Conservation (phyloP, 1,140 invertebrate genomes). For the Drosophila athabasca region DNA sequence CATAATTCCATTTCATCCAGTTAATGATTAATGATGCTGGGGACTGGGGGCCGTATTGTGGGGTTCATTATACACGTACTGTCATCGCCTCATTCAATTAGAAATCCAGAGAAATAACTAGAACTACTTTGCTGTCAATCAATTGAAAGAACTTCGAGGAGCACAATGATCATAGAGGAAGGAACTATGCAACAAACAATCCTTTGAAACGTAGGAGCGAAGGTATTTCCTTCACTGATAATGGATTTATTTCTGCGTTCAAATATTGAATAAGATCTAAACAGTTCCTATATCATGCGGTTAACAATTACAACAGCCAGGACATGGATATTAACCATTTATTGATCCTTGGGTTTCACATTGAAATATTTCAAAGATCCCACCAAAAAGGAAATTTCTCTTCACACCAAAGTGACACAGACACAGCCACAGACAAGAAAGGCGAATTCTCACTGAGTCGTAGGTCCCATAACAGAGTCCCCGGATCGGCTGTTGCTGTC, state of each 20-base stretch:
- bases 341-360: conserved; percentile 21
- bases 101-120: conserved; percentile 34
- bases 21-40: conserved; percentile 69
- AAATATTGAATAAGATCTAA: not conserved
- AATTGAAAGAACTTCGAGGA: not conserved
- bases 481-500: conserved; percentile 50
- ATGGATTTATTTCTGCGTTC: not conserved
- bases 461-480: conserved; percentile 42
- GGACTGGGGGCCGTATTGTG: not conserved
- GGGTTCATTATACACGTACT: conserved; percentile 64
- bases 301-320: conserved; percentile 3
- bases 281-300: not conserved
- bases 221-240: too few relatives aligned
- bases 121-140: conserved; percentile 34
- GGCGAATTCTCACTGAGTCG: conserved; percentile 38
- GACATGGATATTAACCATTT: conserved; percentile 21
- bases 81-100: conserved; percentile 62
- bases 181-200: too few relatives aligned
- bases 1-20: conserved; percentile 36
- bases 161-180: too few relatives aligned
- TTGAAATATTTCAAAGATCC: conserved; percentile 6
- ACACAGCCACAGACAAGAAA: not conserved
- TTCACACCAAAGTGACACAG: conserved; percentile 21
- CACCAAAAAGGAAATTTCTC: conserved; percentile 42
- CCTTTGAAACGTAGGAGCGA: too few relatives aligned